phyloP scores from a whole-genome alignment of 2,797 vertebrate genomes.

The Gymnoscopelus braueri region DNA sequence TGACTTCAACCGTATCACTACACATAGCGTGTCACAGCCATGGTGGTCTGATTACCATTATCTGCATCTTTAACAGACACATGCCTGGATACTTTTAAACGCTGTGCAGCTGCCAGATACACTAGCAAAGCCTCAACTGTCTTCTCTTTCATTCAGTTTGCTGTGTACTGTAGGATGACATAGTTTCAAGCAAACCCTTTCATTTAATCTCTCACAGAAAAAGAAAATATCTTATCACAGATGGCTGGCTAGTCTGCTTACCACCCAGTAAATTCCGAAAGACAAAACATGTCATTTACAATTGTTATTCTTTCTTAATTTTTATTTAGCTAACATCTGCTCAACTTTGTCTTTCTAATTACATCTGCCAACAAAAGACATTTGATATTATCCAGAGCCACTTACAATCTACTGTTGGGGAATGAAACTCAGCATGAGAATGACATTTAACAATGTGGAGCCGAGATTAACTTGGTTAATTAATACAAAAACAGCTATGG shows the following conservation, averaged over 20 bases:
- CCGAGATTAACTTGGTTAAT: no score
- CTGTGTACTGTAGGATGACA: slow-evolving; percentile 28
- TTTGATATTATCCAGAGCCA: no score
- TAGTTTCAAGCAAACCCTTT: slow-evolving; percentile 36
- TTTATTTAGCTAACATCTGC: no score
- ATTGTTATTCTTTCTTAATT: slow-evolving; percentile 4
- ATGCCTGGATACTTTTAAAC: slow-evolving; percentile 68
- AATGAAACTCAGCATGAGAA: no score
- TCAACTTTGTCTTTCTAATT: no score
- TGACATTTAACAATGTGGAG: no score
- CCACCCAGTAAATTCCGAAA: not conserved
- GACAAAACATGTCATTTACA: slow-evolving; percentile 30
- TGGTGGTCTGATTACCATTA: slow-evolving; percentile 69
- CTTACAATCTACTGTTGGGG: no score
- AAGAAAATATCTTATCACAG: slow-evolving; percentile 21
- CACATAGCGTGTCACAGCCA: slow-evolving; percentile 38
- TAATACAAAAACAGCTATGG: no score
- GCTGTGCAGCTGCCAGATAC: slow-evolving; percentile 57
- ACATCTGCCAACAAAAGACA: no score
- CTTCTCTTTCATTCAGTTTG: slow-evolving; percentile 13
- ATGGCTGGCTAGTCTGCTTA: not conserved
- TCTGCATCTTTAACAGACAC: slow-evolving; percentile 63
- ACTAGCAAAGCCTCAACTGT: slow-evolving; percentile 26
- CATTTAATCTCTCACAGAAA: slow-evolving; percentile 35
- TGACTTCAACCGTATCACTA: slow-evolving; percentile 65